Base-by-base conservation (phyloP, 2,797 vertebrate genomes). In the Pseudomugil tenellus region DNA sequence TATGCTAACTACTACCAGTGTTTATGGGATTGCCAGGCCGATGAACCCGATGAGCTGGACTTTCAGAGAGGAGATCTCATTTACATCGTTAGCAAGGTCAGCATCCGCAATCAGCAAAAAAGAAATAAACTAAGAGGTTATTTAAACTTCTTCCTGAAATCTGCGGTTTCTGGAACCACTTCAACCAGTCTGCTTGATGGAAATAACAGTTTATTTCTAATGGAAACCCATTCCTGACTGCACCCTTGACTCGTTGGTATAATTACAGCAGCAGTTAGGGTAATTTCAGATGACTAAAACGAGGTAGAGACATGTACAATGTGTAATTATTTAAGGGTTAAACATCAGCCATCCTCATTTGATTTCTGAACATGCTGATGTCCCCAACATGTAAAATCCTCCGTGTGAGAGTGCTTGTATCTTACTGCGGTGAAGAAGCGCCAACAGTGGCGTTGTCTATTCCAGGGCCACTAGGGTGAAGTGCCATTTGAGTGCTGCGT, bases 21-120 rank as follows among this genome's bases (percentile, higher is more conserved):
- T 14, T 37, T 97, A 11, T 99, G 98, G 98, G 95, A 98, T 70
- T 99, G 96, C 91, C 85, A 43, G 16, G 85, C 93, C 0, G 94
- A 96, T 25, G 87, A 95, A 49, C 89, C 93, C 0, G 96, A 98
- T 9, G 98, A 99, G 86, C 94, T 99, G 81, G 86, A 91, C 76
- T 99, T 99, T 90, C 92, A 79, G 3, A 94, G 96, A 4, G 98
- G 98, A 7, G 98, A 99, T 86, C 84, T 99, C 92, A 95, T 99
- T 89, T 92, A 89, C 84, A 92, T 99, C 87, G 84, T 99, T 32
- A 98, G 97, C 94, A 98, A 98, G 97, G 98, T 99, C 82, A 87
- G 92, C 43, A 25, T 58, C 31, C 6, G 48, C 56, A 56, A 46
- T n/a, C 74, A 37, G 41, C 55, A 63, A 26, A 17, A n/a, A n/a